These are phyloP conservation scores for Formica aserva DNA, from an alignment of 2,888 invertebrate genomes.

Conservation along the genomic window DNA sequence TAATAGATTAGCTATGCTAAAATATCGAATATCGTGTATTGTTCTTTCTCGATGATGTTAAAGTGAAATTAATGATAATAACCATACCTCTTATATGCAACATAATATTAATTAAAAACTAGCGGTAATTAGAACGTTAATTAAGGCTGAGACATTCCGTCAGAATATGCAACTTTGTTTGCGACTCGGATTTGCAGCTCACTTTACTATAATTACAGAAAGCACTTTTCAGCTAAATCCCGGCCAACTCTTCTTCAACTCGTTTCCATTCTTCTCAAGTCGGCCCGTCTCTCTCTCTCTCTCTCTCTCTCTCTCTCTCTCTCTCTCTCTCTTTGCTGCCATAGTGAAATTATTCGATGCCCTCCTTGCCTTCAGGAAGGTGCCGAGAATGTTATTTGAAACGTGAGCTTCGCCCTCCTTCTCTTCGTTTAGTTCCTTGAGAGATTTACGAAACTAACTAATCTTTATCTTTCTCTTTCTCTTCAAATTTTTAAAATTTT, in stretches of 20 bases:
- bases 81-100: not conserved
- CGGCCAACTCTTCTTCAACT: slow-evolving; percentile 47
- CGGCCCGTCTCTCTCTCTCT: slow-evolving; percentile 7
- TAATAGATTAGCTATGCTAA: not conserved
- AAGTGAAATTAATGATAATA: not conserved
- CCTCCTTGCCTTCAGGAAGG: slow-evolving; percentile 4
- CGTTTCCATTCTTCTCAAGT: slow-evolving; percentile 44
- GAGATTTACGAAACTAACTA: slow-evolving; percentile 23
- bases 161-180: slow-evolving; percentile 53
- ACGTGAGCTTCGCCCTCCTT: slow-evolving; percentile 20
- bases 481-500: slow-evolving; percentile 37
- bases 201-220: slow-evolving; percentile 53
- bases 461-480: not conserved
- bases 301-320: no score
- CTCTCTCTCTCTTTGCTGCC: not conserved
- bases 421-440: not conserved
- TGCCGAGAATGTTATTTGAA: slow-evolving; percentile 29
- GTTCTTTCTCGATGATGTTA: not conserved
- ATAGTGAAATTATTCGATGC: slow-evolving; percentile 48
- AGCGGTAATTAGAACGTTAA: slow-evolving; percentile 41
- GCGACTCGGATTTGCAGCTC: slow-evolving; percentile 47
- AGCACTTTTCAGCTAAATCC: slow-evolving; percentile 54
- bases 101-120: slow-evolving; percentile 40
- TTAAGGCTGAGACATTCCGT: slow-evolving; percentile 27
- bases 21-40: not conserved